Evolutionary conservation across 2,797 vertebrate genomes (phyloP).

Genomic region (Lacerta viridis): DNA sequence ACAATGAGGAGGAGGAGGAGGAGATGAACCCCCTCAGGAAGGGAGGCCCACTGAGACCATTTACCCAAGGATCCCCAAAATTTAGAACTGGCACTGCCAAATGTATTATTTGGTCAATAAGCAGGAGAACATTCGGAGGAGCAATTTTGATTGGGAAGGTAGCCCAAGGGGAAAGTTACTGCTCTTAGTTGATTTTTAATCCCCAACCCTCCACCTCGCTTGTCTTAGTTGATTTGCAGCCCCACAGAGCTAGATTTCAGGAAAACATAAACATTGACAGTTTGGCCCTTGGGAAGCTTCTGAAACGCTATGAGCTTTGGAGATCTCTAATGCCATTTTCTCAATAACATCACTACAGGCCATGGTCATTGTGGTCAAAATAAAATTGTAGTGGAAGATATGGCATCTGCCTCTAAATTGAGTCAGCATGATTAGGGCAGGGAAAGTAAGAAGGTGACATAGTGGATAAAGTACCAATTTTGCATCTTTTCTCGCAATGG

Average conservation of each 20-base stretch:
- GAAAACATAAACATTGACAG: no score
- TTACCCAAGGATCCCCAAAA: not conserved
- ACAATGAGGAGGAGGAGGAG: not conserved
- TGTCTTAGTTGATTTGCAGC: no score
- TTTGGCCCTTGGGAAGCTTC: not conserved
- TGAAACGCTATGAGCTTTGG: no score
- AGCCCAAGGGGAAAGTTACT: no score
- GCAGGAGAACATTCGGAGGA: not conserved
- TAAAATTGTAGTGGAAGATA: not conserved
- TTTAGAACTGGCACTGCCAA: not conserved
- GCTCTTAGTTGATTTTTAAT: no score
- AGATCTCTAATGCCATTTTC: not conserved
- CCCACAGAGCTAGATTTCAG: no score
- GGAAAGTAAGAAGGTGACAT: no score
- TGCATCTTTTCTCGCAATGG: no score
- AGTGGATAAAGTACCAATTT: no score
- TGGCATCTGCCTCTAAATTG: no score
- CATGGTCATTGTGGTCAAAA: not conserved
- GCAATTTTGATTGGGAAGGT: not conserved
- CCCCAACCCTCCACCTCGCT: no score
- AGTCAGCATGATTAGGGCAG: no score
- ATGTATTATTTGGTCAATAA: not conserved
- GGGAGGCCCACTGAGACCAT: not conserved
- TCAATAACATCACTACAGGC: not conserved
- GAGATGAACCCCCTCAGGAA: not conserved